Base-by-base conservation (phyloP, 2,113 vertebrate genomes). In the Thinocorus orbignyianus region DNA sequence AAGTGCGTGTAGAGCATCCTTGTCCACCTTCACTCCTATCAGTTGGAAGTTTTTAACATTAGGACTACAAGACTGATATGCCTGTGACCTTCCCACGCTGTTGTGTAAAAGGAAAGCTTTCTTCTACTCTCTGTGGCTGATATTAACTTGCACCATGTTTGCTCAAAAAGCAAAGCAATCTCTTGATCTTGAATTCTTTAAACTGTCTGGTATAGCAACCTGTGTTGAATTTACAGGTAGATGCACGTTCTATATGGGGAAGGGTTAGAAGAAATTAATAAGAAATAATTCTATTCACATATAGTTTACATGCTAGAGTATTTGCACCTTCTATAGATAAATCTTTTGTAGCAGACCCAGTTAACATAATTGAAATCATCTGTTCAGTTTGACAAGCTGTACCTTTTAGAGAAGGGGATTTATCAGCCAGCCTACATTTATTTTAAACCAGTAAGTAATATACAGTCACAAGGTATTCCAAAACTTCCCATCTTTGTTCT, bases 291-390 rank as follows among this genome's bases (percentile, higher is more conserved):
- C 41, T 60, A 13, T 65, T 68, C 68, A 28, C 20, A 20, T 54
- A 49, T 2, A 52, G 24, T 42, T 58, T 52, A 39, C 51, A 46
- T 54, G 25, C 16, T 58, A 49, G n/a, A 81, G 20, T 20, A 49
- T 9, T 22, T 44, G 24, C 14, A 33, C 1, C 4, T 61, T 49
- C 37, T 83, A 10, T 24, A 13, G 28, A 74, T 70, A 12, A 4
- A 57, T 28, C 22, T 19, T 37, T 44, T 62, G 74, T n/a, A 68
- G 13, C 5, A 65, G n/a, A 89, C 4, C 11, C 25, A 30, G 25
- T 17, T 46, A 79, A 61, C 0, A 0, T 24, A 22, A 7, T 13
- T 23, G 19, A 7, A 70, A 66, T 57, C 9, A 10, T 14, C 37
- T 48, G 6, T 37, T 58, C 25, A 22, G 25, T 35, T 46, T 73